Base-by-base conservation (phyloP, 1,140 invertebrate genomes). In the Drosophila kurseongensis region DNA sequence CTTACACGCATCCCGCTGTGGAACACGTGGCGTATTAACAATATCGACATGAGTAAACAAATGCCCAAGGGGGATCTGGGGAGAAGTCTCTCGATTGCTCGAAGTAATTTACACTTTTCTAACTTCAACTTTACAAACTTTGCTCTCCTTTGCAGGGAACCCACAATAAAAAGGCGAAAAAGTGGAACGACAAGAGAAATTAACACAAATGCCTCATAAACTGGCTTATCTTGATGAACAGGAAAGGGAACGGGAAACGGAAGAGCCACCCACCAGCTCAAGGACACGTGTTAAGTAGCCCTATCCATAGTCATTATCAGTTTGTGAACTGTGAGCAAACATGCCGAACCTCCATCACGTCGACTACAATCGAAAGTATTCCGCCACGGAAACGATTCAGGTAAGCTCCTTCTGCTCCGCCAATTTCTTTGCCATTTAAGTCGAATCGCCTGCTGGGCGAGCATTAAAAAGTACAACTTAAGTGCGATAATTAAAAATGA, bases 321-420 rank as follows among this genome's bases (percentile, higher is more conserved):
- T 65, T 40, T 50, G 65, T 47, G 35, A 89, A 77, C 71, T 50
- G 68, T 54, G 40, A 89, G 84, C 71, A 91, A 91, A 85, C 55
- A 92, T 92, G 91, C 91, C 91, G 77, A 91, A 92, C 78, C 82
- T 89, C 62, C 86, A 91, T 78, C 88, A 91, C 80, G 88, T 91
- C 41, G 91, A 92, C 75, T 92, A 92, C 63, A 92, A 92, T 80
- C 91, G 91, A 74, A 92, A 92, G 77, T 92, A 92, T 80, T 91
- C 91, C 78, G 91, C 91, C 56, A 92, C 90, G 86, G 91, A 92
- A 92, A 92, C 91, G 69, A 92, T 92, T 81, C 91, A 92, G 91
- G 91, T 92, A 80, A 92, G 90, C 10, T 13, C 35, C 36, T 42
- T 48, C 29, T 41, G 40, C 10, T 38, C 29, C 50, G 9, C 10